These are phyloP conservation scores for Trachelus stipa DNA, from an alignment of 2,888 invertebrate species.

Conservation along the genomic window DNA sequence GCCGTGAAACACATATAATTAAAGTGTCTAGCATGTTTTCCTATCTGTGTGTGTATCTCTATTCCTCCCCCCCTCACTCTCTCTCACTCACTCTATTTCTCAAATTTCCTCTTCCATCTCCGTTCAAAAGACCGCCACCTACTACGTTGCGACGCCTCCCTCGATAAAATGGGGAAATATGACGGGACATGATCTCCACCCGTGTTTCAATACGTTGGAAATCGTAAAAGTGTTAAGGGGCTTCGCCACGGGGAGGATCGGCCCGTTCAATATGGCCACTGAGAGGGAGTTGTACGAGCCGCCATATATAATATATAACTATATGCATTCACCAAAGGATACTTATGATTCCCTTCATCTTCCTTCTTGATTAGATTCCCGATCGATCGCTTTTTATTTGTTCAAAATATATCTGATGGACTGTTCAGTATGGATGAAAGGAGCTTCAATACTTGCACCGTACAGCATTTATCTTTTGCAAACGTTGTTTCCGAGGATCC, in stretches of 20 bases:
- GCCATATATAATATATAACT: background rate
- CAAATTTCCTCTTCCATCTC: background rate
- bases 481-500: background rate
- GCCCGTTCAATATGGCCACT: background rate
- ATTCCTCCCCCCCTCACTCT: background rate
- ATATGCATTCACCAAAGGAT: background rate
- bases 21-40: constrained; percentile 27
- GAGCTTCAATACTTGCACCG: background rate
- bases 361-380: background rate
- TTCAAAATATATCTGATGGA: background rate
- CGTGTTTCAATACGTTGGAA: constrained; percentile 45
- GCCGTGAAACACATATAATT: constrained; percentile 32
- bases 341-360: background rate
- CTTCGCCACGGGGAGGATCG: constrained; percentile 26
- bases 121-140: background rate
- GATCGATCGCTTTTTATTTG: background rate
- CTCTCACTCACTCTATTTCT: too few species aligned
- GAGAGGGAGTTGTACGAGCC: background rate
- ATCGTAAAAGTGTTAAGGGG: constrained; percentile 51
- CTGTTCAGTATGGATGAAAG: background rate
- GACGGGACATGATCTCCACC: constrained; percentile 24
- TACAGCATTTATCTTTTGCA: background rate
- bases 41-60: background rate
- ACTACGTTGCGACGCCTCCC: constrained; percentile 11
- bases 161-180: constrained; percentile 27